Evolutionary conservation across 2,113 vertebrate genomes (phyloP), one percentile per base, ranked within the genome.

Genomic region (Periophthalmus modestus): DNA sequence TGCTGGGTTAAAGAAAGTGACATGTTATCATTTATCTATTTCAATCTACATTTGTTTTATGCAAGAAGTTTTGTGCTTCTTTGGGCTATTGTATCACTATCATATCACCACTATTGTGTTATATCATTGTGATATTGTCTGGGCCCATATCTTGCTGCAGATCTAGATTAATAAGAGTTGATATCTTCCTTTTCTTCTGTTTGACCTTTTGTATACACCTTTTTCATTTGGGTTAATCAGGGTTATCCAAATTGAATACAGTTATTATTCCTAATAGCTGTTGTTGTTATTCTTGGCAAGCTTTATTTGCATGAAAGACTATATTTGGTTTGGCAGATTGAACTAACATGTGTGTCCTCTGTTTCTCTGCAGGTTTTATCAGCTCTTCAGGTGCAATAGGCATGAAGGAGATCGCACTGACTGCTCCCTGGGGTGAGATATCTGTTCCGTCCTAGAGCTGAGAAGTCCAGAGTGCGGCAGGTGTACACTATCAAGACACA

Each of bases 341-440:
- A 0, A 2, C 70, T 84, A 62, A 81, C 48, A 5, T 19, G 15
- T 75, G 16, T 75, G 14, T 77, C 7, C 78, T 71, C 59, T 50
- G 69, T 69, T 72, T 81, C 36, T 74, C 19, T 79, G 50, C 85
- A 94, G 93, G 90, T 72, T 90, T 78, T 73, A 36, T 83, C 83
- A 69, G 75, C 81, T 78, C 79, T 80, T 63, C 16, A 88, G 77
- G 82, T 67, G 58, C 62, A 81, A 63, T 85, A 82, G 70, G 84
- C 79, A 78, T 90, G 83, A 92, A 84, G 87, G 85, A 83, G 85
- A 82, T 89, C 84, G 66, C 69, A 71, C 55, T 33, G 69, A 33
- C 80, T 81, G 78, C 78, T 92, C 79, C 79, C 87, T 84, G 84
- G 84, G 79, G 81, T 89, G 85, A 91, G 77, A 87, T 77, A 82